Base-by-base conservation (phyloP, 2,113 vertebrate genomes). In the Cryptomyrus ogoouensis region DNA sequence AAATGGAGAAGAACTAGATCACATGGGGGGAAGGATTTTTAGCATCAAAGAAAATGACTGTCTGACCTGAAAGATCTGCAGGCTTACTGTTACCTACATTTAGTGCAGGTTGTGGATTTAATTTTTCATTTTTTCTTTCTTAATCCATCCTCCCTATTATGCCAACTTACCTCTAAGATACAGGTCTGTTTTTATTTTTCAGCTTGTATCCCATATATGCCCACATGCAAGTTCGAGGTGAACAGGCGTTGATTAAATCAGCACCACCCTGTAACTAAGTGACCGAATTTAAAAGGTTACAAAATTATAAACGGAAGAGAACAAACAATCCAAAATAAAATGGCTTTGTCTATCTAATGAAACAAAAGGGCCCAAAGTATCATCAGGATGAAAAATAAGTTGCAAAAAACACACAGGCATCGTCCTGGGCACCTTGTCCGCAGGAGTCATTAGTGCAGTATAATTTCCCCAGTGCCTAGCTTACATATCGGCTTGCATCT, bases 381-480 rank as follows among this genome's bases (percentile, higher is more conserved):
- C 87, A 44, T 88, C 49, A 66, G 17, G 53, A 50, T n/a, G n/a
- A 70, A 70, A 47, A 88, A 70, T 47, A 7, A 80, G 12, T 53
- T 49, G 9, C 27, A 39, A 44, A 83, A 84, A 44, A 84, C 83
- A 84, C 85, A 87, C 85, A 53, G 44, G 49, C 50, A 44, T 53
- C 2, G 49, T 83, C 27, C 49, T 83, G 49, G 19, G 49, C 39
- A 80, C 49, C 74, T 31, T 56, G 74, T 89, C 88, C 1, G 21
- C 56, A 66, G 58, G 58, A 88, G 88, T 70, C 88, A 88, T 74
- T 87, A 52, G 74, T 84, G 84, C 92, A 70, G 74, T 90, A 88
- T 93, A 89, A 93, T 95, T 94, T 96, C 93, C 92, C 91, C 86
- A 92, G 93, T 85, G 92, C 90, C 91, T 52, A 90, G 91, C 86